A percentile compares a stretch with the other conserved stretches of the same genome.
phyloP scores from a whole-genome alignment of 2,888 invertebrate genomes.

The Beris morrisii region DNA sequence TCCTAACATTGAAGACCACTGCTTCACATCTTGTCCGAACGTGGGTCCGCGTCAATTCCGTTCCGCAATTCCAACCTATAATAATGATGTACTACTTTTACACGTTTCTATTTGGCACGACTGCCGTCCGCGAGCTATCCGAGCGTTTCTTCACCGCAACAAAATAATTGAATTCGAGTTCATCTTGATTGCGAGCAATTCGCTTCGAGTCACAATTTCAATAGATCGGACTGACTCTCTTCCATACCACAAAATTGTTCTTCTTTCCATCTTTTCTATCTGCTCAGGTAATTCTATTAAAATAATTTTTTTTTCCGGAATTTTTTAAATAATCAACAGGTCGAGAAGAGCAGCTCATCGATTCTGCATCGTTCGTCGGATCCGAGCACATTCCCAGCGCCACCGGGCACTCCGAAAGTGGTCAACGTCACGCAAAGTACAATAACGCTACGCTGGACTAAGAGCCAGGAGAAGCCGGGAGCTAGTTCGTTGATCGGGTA shows the following conservation, averaged over 20 bases:
- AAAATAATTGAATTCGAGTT: too few relatives aligned
- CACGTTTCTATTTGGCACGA: too few relatives aligned
- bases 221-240: neutral
- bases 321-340: slow-evolving; percentile 44
- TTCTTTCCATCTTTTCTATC: neutral
- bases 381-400: slow-evolving; percentile 69
- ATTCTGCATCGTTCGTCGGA: slow-evolving; percentile 74
- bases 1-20: neutral
- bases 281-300: slow-evolving; percentile 26
- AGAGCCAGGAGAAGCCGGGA: slow-evolving; percentile 59
- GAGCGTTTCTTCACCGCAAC: too few relatives aligned
- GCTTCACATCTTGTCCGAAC: neutral
- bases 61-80: too few relatives aligned
- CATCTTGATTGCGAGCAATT: too few relatives aligned
- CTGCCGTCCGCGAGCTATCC: too few relatives aligned
- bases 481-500: slow-evolving; percentile 56
- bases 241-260: neutral
- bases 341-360: slow-evolving; percentile 56
- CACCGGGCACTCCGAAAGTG: slow-evolving; percentile 71
- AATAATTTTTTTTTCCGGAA: neutral
- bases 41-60: neutral
- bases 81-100: too few relatives aligned
- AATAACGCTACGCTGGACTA: slow-evolving; percentile 65
- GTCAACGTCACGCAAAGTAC: slow-evolving; percentile 68
- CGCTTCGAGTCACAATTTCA: too few relatives aligned